phyloP scores from a whole-genome alignment of 1,140 invertebrate species.

The Halesus radiatus region DNA sequence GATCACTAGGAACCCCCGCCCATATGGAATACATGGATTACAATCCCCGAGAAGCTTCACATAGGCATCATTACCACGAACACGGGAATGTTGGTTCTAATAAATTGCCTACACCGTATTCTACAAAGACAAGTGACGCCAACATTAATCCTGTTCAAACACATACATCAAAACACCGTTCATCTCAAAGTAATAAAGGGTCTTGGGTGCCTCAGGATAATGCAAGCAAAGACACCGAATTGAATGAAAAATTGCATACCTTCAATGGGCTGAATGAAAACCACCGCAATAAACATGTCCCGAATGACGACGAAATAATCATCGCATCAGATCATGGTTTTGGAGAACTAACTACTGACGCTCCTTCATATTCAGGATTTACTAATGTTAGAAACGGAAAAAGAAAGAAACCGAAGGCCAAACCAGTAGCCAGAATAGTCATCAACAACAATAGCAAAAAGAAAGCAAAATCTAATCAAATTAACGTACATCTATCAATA shows the following conservation, averaged over 20 bases:
- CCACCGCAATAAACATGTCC: background rate
- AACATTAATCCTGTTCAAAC: slow-evolving; percentile 2
- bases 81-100: slow-evolving; percentile 62
- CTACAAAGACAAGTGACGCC: background rate
- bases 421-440: background rate
- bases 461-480: slow-evolving; percentile 29
- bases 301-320: background rate
- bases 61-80: slow-evolving; percentile 68
- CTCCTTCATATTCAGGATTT: background rate
- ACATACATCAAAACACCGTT: background rate
- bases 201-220: slow-evolving; percentile 54
- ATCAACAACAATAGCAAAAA: background rate
- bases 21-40: slow-evolving; percentile 66
- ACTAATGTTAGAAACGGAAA: slow-evolving; percentile 16
- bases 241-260: slow-evolving; percentile 28
- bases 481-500: slow-evolving; percentile 27
- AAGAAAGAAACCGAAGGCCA: slow-evolving; percentile 24
- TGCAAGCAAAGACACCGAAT: slow-evolving; percentile 60
- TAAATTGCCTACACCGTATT: slow-evolving; percentile 45
- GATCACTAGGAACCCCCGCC: slow-evolving; percentile 61
- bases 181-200: slow-evolving; percentile 53
- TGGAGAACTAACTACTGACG: background rate
- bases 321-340: background rate
- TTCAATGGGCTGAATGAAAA: background rate
- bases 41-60: slow-evolving; percentile 66